Conservation (phyloP, 2,888 invertebrate genomes). For the Geophilus truncorum region DNA sequence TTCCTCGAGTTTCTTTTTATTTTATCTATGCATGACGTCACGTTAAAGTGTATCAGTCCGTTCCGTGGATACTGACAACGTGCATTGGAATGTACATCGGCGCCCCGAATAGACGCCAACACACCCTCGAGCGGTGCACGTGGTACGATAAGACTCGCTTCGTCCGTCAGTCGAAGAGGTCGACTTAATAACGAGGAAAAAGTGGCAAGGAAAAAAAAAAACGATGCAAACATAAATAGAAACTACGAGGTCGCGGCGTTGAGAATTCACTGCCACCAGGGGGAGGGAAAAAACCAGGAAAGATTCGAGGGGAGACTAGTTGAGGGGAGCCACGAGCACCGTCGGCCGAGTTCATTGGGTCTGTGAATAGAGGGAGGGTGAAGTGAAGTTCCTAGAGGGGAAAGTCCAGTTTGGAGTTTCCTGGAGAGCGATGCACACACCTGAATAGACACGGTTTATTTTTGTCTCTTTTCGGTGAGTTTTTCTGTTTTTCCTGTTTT, state of each 20-base stretch:
- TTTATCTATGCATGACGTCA: background rate
- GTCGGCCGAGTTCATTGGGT: background rate
- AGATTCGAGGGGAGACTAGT: too few species aligned
- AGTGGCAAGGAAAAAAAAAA: too few species aligned
- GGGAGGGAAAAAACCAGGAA: too few species aligned
- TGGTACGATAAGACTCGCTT: slow-evolving; percentile 1
- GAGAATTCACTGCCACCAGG: too few species aligned
- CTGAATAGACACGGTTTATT: background rate
- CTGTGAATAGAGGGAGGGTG: background rate
- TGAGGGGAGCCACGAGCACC: too few species aligned
- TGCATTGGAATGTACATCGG: background rate
- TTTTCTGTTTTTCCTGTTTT: background rate
- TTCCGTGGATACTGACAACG: background rate
- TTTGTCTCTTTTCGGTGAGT: background rate
- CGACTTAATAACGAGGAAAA: too few species aligned
- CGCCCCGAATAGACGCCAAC: background rate
- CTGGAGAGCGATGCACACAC: background rate
- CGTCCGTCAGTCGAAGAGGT: too few species aligned
- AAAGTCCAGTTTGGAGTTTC: background rate
- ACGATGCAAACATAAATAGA: too few species aligned
- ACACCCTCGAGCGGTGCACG: background rate
- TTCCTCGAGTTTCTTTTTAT: too few species aligned
- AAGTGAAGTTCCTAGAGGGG: background rate
- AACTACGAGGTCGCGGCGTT: too few species aligned
- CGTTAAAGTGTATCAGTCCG: background rate